Conservation (phyloP, 2,113 vertebrate species). For the Garra rufa region DNA sequence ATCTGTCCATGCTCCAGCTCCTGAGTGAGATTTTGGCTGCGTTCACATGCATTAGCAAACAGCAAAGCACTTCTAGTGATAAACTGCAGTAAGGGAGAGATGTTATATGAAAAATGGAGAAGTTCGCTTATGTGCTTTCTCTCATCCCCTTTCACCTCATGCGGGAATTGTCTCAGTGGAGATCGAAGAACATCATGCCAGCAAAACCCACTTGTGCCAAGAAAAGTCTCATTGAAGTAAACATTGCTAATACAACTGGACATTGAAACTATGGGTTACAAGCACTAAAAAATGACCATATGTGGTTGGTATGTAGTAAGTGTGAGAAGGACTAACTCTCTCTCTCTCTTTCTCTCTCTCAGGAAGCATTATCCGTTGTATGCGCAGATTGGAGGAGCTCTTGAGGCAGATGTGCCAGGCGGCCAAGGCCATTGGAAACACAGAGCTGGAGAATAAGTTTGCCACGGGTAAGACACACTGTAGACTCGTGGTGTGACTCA, state of each 20-base stretch:
- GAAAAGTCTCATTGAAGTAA: not conserved
- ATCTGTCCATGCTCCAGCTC: not conserved
- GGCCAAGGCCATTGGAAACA: conserved; percentile 98
- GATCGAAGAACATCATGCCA: not conserved
- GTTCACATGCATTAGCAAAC: conserved; percentile 8
- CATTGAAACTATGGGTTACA: not conserved
- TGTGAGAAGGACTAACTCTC: conserved; percentile 5
- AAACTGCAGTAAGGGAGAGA: not conserved
- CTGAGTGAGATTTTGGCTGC: conserved; percentile 31
- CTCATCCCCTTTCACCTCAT: not conserved
- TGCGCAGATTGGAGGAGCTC: conserved; percentile 93
- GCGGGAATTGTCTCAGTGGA: not conserved
- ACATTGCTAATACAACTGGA: not conserved
- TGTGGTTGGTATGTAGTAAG: conserved; percentile 27
- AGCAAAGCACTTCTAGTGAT: not conserved
- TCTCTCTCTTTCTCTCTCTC: not conserved
- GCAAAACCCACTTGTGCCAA: not conserved
- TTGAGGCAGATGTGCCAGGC: conserved; percentile 98
- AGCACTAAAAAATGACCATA: conserved; percentile 28
- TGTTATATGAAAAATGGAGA: not conserved
- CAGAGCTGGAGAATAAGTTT: conserved; percentile 97
- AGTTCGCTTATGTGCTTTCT: not conserved
- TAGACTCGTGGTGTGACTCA: not conserved
- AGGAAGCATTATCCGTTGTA: conserved; percentile 98
- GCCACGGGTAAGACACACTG: conserved; percentile 82